Evolutionary conservation across 1,140 invertebrate species (phyloP), one percentile per base, ranked within the genome.

Genomic region (Trinorchestia longiramus): DNA sequence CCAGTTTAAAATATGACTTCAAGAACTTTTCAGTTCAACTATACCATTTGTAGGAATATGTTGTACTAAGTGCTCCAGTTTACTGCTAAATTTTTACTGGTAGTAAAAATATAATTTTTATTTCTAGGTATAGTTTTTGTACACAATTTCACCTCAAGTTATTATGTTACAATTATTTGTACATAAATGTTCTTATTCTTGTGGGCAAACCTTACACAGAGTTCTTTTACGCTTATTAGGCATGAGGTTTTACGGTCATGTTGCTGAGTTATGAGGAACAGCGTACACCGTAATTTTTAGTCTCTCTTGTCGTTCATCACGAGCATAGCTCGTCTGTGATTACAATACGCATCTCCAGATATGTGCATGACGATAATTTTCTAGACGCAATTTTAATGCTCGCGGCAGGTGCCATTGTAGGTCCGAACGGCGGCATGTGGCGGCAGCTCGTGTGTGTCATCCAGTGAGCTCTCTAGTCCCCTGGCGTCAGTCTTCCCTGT

Each of bases 331-430:
- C 62, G 62, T 28, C 62, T 91, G 43, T 91, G 41, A 91, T 91
- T 91, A 91, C 88, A 44, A 91, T 91, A 44, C 41, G 43, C 41
- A 43, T 91, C 88, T 43, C 41, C 6, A 42, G 88, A 43, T 91
- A 91, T 91, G 88, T 43, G 43, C 88, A 91, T 91, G 88, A 91
- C 88, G 43, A 4, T 43, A 91, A 91, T 91, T 91, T 91, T 91
- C 88, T 43, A 4, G 88, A 0, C 0, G 88, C 19, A 42, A 43
- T 36, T 88, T 28, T 91, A 91, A 91, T 91, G 88, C 15, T 17
- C 4, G 88, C 41, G 88, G 41, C 41, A 44, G 43, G 41, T 91
- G 88, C 88, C 88, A 91, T 91, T 91, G 43, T 41, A 91, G 62
- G 28, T 77, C 62, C 62, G 62, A 77, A 77, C 41, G 41, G 43